A percentile compares a stretch with the other conserved stretches of the same genome.
These are phyloP conservation scores for Aromia moschata DNA, from an alignment of 2,888 invertebrate species.

Conservation along the genomic window DNA sequence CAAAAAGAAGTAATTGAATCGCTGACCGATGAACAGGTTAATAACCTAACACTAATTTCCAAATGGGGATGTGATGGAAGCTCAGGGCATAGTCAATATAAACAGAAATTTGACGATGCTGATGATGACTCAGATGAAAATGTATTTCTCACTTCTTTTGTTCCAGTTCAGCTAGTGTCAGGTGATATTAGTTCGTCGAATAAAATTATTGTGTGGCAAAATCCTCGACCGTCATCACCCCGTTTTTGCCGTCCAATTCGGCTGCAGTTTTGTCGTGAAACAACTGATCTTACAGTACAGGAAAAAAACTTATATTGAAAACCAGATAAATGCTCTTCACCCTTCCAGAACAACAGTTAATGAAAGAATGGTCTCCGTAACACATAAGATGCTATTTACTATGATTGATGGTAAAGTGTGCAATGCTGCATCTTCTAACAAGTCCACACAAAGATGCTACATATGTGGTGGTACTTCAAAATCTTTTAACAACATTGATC, in stretches of 20 bases:
- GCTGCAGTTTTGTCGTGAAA: neutral
- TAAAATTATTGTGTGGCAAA: slow-evolving; percentile 2
- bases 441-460: neutral
- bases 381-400: neutral
- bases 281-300: neutral
- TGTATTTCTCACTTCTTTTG: neutral
- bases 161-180: neutral
- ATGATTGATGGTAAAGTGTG: neutral
- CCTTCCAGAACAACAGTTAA: neutral
- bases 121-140: neutral
- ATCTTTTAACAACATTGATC: neutral
- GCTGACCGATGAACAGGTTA: neutral
- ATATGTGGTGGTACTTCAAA: neutral
- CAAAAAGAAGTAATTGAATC: neutral
- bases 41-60: neutral
- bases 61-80: slow-evolving; percentile 13
- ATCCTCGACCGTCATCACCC: neutral
- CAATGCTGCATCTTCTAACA: neutral
- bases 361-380: neutral
- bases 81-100: slow-evolving; percentile 7
- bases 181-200: neutral
- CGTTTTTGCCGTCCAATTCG: neutral
- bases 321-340: neutral
- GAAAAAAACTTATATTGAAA: neutral
- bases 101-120: neutral